These are phyloP conservation scores for Decapterus maruadsi DNA, from an alignment of 2,797 vertebrate genomes.

Conservation along the genomic window DNA sequence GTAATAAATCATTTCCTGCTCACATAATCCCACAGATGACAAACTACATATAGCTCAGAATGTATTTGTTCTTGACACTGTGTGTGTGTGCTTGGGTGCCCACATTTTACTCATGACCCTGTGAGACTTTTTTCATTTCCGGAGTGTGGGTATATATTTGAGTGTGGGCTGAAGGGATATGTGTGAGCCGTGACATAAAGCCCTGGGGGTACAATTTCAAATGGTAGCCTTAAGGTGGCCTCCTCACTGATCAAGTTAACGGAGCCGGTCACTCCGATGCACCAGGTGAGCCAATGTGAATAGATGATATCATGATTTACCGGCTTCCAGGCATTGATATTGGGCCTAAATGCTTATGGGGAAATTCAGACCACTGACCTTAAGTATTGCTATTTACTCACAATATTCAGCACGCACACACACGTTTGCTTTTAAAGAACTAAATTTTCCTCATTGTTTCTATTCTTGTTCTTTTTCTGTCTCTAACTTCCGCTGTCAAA, in stretches of 20 bases:
- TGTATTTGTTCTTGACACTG: slow-evolving; percentile 52
- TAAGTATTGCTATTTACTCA: slow-evolving; percentile 8
- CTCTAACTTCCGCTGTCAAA: slow-evolving; percentile 30
- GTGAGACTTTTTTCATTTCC: slow-evolving; percentile 54
- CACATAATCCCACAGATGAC: slow-evolving; percentile 61
- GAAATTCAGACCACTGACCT: slow-evolving; percentile 11
- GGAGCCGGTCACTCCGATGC: slow-evolving; percentile 42
- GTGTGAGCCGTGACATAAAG: slow-evolving; percentile 46
- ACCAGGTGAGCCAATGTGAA: slow-evolving; percentile 66
- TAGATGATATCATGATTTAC: slow-evolving; percentile 47
- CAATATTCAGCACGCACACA: not conserved
- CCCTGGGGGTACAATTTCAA: slow-evolving; percentile 64
- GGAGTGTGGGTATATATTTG: slow-evolving; percentile 27
- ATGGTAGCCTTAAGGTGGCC: slow-evolving; percentile 57
- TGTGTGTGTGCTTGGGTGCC: not conserved
- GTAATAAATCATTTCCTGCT: slow-evolving; percentile 70
- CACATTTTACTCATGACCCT: slow-evolving; percentile 23
- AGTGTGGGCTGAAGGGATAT: slow-evolving; percentile 26
- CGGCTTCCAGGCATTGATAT: slow-evolving; percentile 20
- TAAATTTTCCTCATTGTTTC: not conserved
- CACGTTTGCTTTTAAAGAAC: not conserved
- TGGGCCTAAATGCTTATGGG: slow-evolving; percentile 16
- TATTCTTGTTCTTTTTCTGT: not conserved
- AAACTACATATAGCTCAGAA: slow-evolving; percentile 61
- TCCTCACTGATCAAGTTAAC: slow-evolving; percentile 71